Evolutionary conservation across 1,140 invertebrate genomes (phyloP), one percentile per base, ranked within the genome.

Genomic region (Muscidifurax raptorellus): DNA sequence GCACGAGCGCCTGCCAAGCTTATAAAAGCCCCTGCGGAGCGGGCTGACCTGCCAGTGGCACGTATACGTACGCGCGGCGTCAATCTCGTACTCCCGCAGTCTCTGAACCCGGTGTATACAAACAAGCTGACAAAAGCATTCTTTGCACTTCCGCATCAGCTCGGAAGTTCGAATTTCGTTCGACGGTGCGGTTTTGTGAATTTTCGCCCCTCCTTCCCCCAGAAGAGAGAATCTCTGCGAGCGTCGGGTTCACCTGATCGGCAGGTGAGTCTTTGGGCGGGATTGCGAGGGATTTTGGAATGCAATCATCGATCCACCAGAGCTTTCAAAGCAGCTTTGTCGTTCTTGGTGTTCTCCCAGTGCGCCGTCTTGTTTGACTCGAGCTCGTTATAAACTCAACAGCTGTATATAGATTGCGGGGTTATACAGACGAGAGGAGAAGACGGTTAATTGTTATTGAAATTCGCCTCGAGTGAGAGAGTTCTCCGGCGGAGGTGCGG

Each of bases 11-110:
- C 59, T 75, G 83, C 76, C 72, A 67, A 85, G 85, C 75, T 90
- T 90, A 90, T 90, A 90, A 90, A 90, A 90, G 89, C 89, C 80
- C 87, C 74, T 80, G 87, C 22, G 30, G 82, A 86, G 52, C 67
- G 76, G 83, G 82, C 32, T 86, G 86, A 86, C 86, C 84, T 86
- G 88, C 86, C 89, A 90, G 90, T 90, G 40, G 86, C 84, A 88
- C 88, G 74, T 85, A 81, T 13, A 66, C 85, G 64, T 72, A 77
- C 74, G 74, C 22, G 36, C 52, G 5, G 81, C 30, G 28, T 25
- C 5, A 25, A 72, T 71, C 80, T 71, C 66, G 52, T 59, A n/a
- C 52, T n/a, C 52, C n/a, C n/a, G n/a, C 22, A 80, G 36, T 71
- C 52, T 59, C 52, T 22, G 15, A 59, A n/a, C 52, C 52, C 52